Evolutionary conservation across 2,797 vertebrate species (phyloP).

Genomic region (Emys orbicularis): DNA sequence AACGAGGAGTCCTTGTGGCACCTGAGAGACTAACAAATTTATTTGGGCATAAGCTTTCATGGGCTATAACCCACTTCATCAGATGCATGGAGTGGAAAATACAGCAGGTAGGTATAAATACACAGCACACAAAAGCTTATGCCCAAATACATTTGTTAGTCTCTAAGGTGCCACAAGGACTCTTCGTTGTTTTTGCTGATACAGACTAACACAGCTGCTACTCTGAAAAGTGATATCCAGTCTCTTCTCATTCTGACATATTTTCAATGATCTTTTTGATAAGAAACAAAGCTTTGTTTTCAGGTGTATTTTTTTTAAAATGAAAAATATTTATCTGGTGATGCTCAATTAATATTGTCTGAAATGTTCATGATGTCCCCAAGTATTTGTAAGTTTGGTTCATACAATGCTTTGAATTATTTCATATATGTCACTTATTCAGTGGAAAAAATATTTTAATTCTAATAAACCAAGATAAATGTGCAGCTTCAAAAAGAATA

Average conservation of each 20-base stretch:
- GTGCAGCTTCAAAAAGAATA: background rate
- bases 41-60: no score
- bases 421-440: background rate
- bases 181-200: no score
- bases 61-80: no score
- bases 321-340: background rate
- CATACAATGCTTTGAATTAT: background rate
- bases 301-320: background rate
- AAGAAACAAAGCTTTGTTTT: background rate
- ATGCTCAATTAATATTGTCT: background rate
- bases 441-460: background rate
- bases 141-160: no score
- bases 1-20: no score
- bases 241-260: background rate
- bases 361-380: background rate
- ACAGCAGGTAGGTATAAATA: no score
- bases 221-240: background rate
- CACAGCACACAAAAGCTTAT: no score
- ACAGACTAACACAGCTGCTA: no score
- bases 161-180: no score
- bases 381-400: background rate
- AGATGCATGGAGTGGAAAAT: no score
- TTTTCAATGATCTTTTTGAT: background rate
- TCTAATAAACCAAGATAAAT: background rate
- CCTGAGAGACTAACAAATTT: no score